phyloP scores from a whole-genome alignment of 2,888 invertebrate species.

The Cremastinae sp. region DNA sequence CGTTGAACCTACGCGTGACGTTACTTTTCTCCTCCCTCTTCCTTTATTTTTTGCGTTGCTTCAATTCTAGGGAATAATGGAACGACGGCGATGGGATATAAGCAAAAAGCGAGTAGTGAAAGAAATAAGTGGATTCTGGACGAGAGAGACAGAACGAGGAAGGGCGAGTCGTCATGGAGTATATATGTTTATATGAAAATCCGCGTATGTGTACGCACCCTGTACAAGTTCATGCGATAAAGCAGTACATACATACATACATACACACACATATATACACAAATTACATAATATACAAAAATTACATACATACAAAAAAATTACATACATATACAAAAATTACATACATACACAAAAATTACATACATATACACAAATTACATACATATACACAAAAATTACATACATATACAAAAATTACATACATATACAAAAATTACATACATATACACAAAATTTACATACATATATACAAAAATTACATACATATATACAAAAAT shows the following conservation, averaged over 20 bases:
- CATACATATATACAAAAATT: constrained; percentile 8
- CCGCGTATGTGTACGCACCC: not conserved
- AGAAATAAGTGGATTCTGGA: constrained; percentile 41
- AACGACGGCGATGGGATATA: constrained; percentile 10
- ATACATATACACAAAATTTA: no score
- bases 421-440: no score
- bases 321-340: no score
- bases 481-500: constrained; percentile 21
- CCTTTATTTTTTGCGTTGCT: not conserved
- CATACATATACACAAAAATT: constrained; percentile 20
- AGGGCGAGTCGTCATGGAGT: constrained; percentile 50
- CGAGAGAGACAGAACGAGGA: constrained; percentile 58
- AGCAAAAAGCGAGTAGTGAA: constrained; percentile 19
- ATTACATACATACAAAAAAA: not conserved
- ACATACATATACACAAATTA: constrained; percentile 10
- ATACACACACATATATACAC: constrained; percentile 19
- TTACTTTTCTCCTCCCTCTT: constrained; percentile 6
- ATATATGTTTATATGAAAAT: constrained; percentile 29
- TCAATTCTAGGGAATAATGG: constrained; percentile 19
- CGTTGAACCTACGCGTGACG: constrained; percentile 23
- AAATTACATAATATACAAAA: constrained; percentile 18
- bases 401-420: no score
- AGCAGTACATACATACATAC: not conserved
- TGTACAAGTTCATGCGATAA: no score
- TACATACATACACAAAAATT: no score